Percentiles rank a stretch among this genome's conserved stretches.
Conservation (phyloP, 2,888 invertebrate genomes). For the Andrena haemorrhoa region DNA sequence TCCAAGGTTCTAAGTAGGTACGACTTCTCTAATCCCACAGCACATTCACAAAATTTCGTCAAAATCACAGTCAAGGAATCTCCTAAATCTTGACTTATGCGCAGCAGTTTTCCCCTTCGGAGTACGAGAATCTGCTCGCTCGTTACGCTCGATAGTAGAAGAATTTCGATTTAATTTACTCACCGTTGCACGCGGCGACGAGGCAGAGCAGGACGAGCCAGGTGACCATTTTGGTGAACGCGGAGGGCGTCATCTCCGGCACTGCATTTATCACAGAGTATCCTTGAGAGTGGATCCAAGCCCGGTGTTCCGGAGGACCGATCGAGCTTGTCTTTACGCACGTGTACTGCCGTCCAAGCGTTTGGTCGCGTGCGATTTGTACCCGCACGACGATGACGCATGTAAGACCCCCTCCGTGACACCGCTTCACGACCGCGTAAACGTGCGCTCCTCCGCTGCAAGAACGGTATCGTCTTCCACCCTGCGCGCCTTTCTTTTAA, state of each 20-base stretch:
- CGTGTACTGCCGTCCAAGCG: slow-evolving; percentile 70
- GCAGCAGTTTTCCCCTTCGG: too few species aligned
- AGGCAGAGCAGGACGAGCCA: slow-evolving; percentile 70
- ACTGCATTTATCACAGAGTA: slow-evolving; percentile 72
- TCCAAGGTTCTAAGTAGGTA: too few species aligned
- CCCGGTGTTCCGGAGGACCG: slow-evolving; percentile 46
- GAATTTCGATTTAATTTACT: slow-evolving; percentile 46
- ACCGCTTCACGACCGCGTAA: slow-evolving; percentile 48
- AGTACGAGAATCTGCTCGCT: background rate
- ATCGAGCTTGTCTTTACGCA: slow-evolving; percentile 61
- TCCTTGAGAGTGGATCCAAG: slow-evolving; percentile 50
- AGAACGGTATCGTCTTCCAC: slow-evolving; percentile 35
- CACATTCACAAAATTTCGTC: too few species aligned
- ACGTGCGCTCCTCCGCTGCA: slow-evolving; percentile 34
- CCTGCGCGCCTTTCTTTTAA: slow-evolving; percentile 19
- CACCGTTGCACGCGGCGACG: slow-evolving; percentile 68
- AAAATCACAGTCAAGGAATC: too few species aligned
- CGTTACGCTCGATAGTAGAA: background rate
- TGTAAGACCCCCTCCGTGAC: slow-evolving; percentile 64
- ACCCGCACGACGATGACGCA: slow-evolving; percentile 71
- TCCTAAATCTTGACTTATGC: too few species aligned
- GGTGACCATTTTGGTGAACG: slow-evolving; percentile 75
- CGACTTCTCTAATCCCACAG: too few species aligned
- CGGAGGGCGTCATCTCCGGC: slow-evolving; percentile 64
- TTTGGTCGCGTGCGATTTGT: slow-evolving; percentile 71